Conservation (phyloP, 1,140 invertebrate species). For the Drosophila ogumai region DNA sequence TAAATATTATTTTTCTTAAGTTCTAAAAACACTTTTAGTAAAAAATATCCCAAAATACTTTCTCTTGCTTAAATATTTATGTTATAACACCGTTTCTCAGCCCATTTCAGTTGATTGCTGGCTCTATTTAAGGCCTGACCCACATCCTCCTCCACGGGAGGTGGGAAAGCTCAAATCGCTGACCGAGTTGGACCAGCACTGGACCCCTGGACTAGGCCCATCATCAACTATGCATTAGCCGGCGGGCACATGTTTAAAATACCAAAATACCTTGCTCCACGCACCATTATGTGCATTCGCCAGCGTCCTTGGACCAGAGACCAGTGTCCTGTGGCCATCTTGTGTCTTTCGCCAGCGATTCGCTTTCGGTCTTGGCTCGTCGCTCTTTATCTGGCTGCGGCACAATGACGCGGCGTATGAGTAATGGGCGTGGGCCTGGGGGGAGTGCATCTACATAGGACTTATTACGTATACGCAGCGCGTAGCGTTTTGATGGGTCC, state of each 20-base stretch:
- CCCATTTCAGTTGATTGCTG: slow-evolving; percentile 9
- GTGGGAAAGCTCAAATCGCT: slow-evolving; percentile 25
- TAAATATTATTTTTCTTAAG: neutral
- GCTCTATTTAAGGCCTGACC: slow-evolving; percentile 13
- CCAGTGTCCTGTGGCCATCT: slow-evolving; percentile 20
- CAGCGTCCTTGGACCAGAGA: slow-evolving; percentile 6
- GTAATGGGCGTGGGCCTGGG: slow-evolving; percentile 57
- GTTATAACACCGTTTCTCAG: neutral
- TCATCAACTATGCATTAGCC: slow-evolving; percentile 82
- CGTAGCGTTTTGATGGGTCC: slow-evolving; percentile 76
- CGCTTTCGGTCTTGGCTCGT: slow-evolving; percentile 23
- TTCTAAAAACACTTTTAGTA: neutral
- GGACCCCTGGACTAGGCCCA: slow-evolving; percentile 49
- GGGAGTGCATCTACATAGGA: slow-evolving; percentile 65
- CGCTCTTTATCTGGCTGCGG: slow-evolving; percentile 69
- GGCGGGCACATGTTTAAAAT: slow-evolving; percentile 74
- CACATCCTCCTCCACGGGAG: neutral
- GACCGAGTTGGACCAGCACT: slow-evolving; percentile 69
- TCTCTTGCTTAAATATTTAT: neutral
- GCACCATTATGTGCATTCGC: slow-evolving; percentile 58
- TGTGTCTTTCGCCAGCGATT: slow-evolving; percentile 59
- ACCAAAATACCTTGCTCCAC: slow-evolving; percentile 73
- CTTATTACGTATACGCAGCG: slow-evolving; percentile 81
- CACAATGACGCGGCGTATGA: slow-evolving; percentile 80
- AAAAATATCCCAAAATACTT: neutral